Conservation (phyloP, 2,888 invertebrate species). For the Cremastobaeus sp. region DNA sequence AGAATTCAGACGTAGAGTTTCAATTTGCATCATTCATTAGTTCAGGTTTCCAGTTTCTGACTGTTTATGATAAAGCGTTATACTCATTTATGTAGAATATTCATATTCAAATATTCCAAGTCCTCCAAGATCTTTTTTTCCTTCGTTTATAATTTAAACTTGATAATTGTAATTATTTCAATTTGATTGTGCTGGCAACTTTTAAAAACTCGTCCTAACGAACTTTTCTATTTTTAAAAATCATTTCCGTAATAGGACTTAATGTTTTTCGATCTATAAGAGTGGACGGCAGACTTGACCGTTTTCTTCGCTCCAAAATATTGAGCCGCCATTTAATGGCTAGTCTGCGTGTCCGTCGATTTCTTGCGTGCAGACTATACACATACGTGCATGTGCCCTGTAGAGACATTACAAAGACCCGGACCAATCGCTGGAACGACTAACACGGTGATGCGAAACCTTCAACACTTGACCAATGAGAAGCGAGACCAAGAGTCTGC, state of each 20-base stretch:
- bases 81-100: no score
- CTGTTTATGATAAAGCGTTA: background rate
- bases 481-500: slow-evolving; percentile 62
- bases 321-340: slow-evolving; percentile 41
- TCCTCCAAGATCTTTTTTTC: no score
- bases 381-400: slow-evolving; percentile 10
- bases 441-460: slow-evolving; percentile 57
- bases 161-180: no score
- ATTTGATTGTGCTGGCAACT: no score
- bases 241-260: background rate
- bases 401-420: slow-evolving; percentile 54
- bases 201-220: no score
- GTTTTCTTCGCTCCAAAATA: slow-evolving; percentile 33
- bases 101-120: background rate
- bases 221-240: no score
- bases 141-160: no score
- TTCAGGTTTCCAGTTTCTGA: slow-evolving; percentile 4
- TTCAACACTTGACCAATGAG: slow-evolving; percentile 67
- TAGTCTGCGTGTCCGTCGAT: slow-evolving; percentile 62
- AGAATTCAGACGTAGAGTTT: no score
- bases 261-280: background rate
- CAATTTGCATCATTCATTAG: slow-evolving; percentile 20
- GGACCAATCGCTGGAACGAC: slow-evolving; percentile 56
- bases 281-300: background rate
- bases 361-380: slow-evolving; percentile 15